Evolutionary conservation across 2,113 vertebrate species (phyloP).

Genomic region (Lophochroa leadbeateri): DNA sequence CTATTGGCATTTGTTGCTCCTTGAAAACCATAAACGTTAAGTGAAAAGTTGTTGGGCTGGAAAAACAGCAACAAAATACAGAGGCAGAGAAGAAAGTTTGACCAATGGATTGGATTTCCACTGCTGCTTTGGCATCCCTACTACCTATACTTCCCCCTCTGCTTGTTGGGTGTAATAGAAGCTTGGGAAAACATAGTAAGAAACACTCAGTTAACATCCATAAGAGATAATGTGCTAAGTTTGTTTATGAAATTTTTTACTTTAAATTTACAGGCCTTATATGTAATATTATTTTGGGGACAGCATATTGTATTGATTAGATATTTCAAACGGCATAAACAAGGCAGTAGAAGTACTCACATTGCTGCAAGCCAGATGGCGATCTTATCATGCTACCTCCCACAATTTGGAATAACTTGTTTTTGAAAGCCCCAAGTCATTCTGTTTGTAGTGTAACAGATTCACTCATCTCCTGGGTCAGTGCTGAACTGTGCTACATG

Average conservation of each 20-base stretch:
- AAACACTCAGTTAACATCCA: background rate
- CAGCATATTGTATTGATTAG: slow-evolving; percentile 31
- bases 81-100: background rate
- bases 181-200: background rate
- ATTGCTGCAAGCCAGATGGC: slow-evolving; percentile 25
- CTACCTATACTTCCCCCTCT: background rate
- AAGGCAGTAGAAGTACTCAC: slow-evolving; percentile 19
- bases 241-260: background rate
- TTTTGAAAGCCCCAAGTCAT: background rate
- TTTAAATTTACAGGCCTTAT: slow-evolving; percentile 1
- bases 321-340: slow-evolving; percentile 35
- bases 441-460: background rate
- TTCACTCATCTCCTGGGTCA: background rate
- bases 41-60: background rate
- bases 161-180: background rate
- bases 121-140: background rate
- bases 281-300: background rate
- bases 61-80: background rate
- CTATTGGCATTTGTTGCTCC: background rate
- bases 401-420: background rate
- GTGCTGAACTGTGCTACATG: background rate
- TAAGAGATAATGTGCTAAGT: background rate
- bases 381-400: slow-evolving; percentile 58
- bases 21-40: background rate
- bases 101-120: background rate